A percentile compares a stretch with the other conserved stretches of the same genome.
phyloP scores from a whole-genome alignment of 1,140 invertebrate genomes.

The Asbolus verrucosus region DNA sequence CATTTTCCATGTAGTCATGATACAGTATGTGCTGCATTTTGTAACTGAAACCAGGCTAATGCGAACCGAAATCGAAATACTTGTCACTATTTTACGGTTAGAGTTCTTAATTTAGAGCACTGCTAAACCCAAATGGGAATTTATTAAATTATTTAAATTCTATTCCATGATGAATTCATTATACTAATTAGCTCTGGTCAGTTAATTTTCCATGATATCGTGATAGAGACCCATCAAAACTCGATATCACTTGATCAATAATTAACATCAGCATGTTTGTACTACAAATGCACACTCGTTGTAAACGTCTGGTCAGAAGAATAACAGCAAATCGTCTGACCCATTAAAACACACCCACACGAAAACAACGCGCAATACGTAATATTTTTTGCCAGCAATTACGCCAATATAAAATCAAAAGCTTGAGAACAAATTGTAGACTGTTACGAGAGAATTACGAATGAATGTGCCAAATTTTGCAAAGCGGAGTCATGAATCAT shows the following conservation, averaged over 20 bases:
- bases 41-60: conserved; percentile 15
- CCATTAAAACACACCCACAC: too few relatives aligned
- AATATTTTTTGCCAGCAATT: too few relatives aligned
- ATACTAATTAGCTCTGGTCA: conserved; percentile 5
- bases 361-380: too few relatives aligned
- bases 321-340: too few relatives aligned
- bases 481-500: too few relatives aligned
- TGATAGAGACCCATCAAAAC: background rate
- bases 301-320: too few relatives aligned
- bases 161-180: conserved; percentile 25
- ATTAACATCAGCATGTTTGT: background rate
- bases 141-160: conserved; percentile 20
- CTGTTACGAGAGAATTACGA: too few relatives aligned
- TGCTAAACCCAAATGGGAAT: conserved; percentile 18
- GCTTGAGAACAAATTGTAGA: too few relatives aligned
- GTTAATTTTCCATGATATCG: background rate
- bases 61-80: conserved; percentile 14
- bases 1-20: background rate
- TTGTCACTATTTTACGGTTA: conserved; percentile 31
- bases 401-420: too few relatives aligned
- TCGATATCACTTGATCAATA: conserved; percentile 4
- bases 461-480: too few relatives aligned
- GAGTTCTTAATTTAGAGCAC: conserved; percentile 2
- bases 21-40: background rate
- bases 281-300: conserved; percentile 9